phyloP scores from a whole-genome alignment of 2,888 invertebrate species.

The Tinea pellionella region DNA sequence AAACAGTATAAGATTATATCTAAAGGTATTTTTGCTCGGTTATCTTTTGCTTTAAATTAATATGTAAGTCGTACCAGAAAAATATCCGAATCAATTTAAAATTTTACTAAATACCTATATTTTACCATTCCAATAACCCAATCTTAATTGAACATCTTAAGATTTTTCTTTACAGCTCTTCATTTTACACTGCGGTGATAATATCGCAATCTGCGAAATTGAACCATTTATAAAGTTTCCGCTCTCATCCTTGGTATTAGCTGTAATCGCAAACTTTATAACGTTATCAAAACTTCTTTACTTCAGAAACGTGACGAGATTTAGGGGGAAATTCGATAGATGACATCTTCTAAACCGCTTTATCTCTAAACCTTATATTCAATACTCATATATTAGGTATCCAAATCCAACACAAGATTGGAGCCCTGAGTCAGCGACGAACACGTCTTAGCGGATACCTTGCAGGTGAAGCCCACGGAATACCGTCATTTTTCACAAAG shows the following conservation, averaged over 20 bases:
- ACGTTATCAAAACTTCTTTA: conserved; percentile 44
- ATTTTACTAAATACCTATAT: neutral
- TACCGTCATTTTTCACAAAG: conserved; percentile 8
- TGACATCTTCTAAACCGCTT: conserved; percentile 3
- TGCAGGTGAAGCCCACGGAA: conserved; percentile 37
- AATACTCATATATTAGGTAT: conserved; percentile 37
- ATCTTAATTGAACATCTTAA: conserved; percentile 3
- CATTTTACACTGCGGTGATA: neutral
- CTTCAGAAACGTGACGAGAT: conserved; percentile 24
- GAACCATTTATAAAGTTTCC: conserved; percentile 39
- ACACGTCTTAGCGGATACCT: conserved; percentile 32
- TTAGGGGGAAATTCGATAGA: conserved; percentile 2
- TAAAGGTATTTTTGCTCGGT: neutral
- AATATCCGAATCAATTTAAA: neutral
- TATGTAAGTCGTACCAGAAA: neutral
- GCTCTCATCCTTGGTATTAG: conserved; percentile 33
- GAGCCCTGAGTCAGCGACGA: conserved; percentile 28
- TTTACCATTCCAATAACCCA: neutral
- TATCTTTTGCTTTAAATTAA: neutral
- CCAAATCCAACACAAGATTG: conserved; percentile 44
- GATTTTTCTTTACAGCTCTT: neutral
- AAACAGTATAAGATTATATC: no score
- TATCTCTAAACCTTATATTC: conserved; percentile 27
- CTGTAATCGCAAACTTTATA: conserved; percentile 22
- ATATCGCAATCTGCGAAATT: conserved; percentile 37